Percentiles rank a stretch among this genome's conserved stretches.
Evolutionary conservation across 2,797 vertebrate species (phyloP).

Genomic region (Oryzias dopingdopingensis): DNA sequence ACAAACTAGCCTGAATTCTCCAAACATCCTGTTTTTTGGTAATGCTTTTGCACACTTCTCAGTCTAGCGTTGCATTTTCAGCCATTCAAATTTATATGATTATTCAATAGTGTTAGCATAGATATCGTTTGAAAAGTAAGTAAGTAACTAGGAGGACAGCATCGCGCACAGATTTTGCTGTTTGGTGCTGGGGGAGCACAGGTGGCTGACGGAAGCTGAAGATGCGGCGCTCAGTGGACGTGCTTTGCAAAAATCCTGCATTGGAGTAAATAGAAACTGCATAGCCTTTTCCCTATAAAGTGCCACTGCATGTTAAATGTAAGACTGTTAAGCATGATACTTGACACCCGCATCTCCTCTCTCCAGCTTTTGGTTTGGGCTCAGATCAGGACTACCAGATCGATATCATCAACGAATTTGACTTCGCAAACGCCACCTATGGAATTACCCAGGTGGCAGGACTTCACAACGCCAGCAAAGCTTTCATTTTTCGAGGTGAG

Average conservation of each 20-base stretch:
- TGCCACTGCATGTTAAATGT: too few species aligned
- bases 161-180: too few species aligned
- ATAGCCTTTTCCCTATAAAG: constrained; percentile 16
- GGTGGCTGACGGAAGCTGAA: constrained; percentile 41
- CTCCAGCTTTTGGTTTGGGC: constrained; percentile 84
- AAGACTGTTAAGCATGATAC: neutral
- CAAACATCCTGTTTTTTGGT: constrained; percentile 5
- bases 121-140: neutral
- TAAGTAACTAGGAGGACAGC: neutral
- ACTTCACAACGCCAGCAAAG: constrained; percentile 91
- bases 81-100: neutral
- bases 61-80: constrained; percentile 4
- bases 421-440: constrained; percentile 86
- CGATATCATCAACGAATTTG: constrained; percentile 90
- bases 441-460: constrained; percentile 91
- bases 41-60: constrained; percentile 12
- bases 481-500: constrained; percentile 94
- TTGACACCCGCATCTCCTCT: constrained; percentile 29
- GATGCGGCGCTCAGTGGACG: constrained; percentile 8
- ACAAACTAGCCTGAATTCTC: neutral
- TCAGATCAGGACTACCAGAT: constrained; percentile 89
- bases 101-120: constrained; percentile 2
- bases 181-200: constrained; percentile 32
- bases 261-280: constrained; percentile 12
- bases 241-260: neutral